phyloP scores from a whole-genome alignment of 2,797 vertebrate species.

The Pagetopsis macropterus region DNA sequence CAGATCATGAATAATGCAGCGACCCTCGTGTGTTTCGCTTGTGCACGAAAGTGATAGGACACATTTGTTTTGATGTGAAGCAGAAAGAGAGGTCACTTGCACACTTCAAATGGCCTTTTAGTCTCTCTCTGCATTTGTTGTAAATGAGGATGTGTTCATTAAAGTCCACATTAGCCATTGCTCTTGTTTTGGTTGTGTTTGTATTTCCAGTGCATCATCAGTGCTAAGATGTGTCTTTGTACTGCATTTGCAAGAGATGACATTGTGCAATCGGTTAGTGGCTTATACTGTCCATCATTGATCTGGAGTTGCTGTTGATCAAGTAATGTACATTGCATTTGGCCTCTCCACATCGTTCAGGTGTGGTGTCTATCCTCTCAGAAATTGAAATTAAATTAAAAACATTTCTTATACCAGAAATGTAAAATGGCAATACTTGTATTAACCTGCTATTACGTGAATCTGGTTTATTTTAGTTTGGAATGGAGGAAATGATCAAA shows the following conservation, averaged over 20 bases:
- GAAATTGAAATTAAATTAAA: neutral
- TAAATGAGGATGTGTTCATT: constrained; percentile 20
- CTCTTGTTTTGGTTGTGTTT: neutral
- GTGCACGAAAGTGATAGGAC: constrained; percentile 36
- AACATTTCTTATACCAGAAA: neutral
- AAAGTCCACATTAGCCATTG: constrained; percentile 19
- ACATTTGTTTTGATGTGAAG: constrained; percentile 46
- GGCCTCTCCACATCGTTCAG: neutral
- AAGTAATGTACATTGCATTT: neutral
- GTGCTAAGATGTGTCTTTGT: neutral
- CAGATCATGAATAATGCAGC: constrained; percentile 73
- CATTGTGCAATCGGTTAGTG: neutral
- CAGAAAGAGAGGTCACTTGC: constrained; percentile 32
- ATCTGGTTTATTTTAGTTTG: neutral
- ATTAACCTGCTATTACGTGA: neutral
- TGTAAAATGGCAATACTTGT: neutral
- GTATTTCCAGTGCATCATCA: neutral
- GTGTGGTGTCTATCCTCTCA: neutral
- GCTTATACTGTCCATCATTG: neutral
- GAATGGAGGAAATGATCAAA: constrained; percentile 10
- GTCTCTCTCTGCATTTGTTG: constrained; percentile 18
- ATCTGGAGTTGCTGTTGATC: constrained; percentile 11
- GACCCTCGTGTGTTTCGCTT: constrained; percentile 32
- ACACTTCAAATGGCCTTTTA: constrained; percentile 13
- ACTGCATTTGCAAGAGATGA: neutral